A percentile compares a stretch with the other conserved stretches of the same genome.
Conservation (phyloP, 2,888 invertebrate species). For the Lasius platythorax region DNA sequence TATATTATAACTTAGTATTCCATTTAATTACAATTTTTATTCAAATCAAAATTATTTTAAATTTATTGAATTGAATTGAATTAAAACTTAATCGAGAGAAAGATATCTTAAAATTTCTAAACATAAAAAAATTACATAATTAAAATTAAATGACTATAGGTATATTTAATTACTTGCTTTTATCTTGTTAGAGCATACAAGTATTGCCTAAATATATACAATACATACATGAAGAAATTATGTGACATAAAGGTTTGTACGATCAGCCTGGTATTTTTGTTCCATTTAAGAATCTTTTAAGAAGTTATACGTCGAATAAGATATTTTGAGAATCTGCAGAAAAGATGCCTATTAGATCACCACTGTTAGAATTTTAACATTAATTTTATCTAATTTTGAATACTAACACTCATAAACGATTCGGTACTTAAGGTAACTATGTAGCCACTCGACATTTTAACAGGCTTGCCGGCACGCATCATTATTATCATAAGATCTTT, state of each 20-base stretch:
- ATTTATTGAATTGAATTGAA: not conserved
- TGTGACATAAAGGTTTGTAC: no score
- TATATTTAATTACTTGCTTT: not conserved
- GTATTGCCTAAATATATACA: not conserved
- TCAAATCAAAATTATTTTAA: not conserved
- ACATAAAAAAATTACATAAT: not conserved
- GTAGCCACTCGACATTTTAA: slow-evolving; percentile 58
- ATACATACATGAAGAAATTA: not conserved
- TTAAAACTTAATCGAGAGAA: not conserved
- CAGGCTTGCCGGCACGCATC: slow-evolving; percentile 37
- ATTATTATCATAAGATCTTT: slow-evolving; percentile 55
- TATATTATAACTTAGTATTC: no score
- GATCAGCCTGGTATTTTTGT: not conserved
- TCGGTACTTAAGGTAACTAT: slow-evolving; percentile 55
- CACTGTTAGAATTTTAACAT: not conserved
- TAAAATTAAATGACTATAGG: not conserved
- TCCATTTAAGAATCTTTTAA: slow-evolving; percentile 20
- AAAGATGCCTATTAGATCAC: not conserved
- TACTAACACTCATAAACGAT: slow-evolving; percentile 42
- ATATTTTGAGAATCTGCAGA: slow-evolving; percentile 61
- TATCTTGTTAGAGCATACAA: not conserved
- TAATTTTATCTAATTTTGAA: not conserved
- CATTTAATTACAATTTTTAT: no score
- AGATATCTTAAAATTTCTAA: not conserved
- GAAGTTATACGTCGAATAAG: slow-evolving; percentile 61